Conservation (phyloP, 2,888 invertebrate genomes). For the Gymnosoma rotundatum region DNA sequence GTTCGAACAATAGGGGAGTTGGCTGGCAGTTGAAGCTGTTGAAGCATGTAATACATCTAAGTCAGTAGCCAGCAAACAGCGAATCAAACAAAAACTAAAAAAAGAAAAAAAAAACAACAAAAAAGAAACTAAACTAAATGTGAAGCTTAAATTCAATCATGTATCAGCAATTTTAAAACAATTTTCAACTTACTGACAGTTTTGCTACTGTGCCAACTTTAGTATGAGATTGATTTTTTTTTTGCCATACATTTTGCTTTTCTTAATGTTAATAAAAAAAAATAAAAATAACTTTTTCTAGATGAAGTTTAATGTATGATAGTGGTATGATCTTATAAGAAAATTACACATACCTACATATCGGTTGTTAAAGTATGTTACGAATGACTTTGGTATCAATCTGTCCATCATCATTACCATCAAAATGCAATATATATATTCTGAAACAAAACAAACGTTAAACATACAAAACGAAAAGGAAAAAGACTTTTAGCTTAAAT, state of each 20-base stretch:
- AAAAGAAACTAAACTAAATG: slow-evolving; percentile 44
- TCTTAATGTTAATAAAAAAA: slow-evolving; percentile 1
- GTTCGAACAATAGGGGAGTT: slow-evolving; percentile 53
- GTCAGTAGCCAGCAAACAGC: slow-evolving; percentile 54
- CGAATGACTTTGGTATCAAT: slow-evolving; percentile 80
- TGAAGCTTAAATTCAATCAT: slow-evolving; percentile 80
- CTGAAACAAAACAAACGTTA: slow-evolving; percentile 62
- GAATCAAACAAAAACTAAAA: slow-evolving; percentile 57
- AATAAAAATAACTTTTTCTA: slow-evolving; percentile 10
- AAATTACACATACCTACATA: slow-evolving; percentile 66
- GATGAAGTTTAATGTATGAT: slow-evolving; percentile 34
- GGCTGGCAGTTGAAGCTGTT: slow-evolving; percentile 48
- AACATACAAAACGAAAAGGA: slow-evolving; percentile 61
- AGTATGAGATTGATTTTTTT: slow-evolving; percentile 29
- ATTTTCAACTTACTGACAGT: slow-evolving; percentile 81
- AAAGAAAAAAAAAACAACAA: slow-evolving; percentile 13
- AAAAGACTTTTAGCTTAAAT: slow-evolving; percentile 40
- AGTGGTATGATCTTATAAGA: slow-evolving; percentile 55
- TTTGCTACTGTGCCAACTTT: slow-evolving; percentile 73
- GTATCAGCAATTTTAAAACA: slow-evolving; percentile 81
- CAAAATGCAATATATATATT: slow-evolving; percentile 73
- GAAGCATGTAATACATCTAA: slow-evolving; percentile 79
- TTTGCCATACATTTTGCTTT: background rate
- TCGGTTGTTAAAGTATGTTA: slow-evolving; percentile 19
- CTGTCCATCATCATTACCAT: slow-evolving; percentile 81